Conservation (phyloP, 2,888 invertebrate species). For the Holacanthella duospinosa region DNA sequence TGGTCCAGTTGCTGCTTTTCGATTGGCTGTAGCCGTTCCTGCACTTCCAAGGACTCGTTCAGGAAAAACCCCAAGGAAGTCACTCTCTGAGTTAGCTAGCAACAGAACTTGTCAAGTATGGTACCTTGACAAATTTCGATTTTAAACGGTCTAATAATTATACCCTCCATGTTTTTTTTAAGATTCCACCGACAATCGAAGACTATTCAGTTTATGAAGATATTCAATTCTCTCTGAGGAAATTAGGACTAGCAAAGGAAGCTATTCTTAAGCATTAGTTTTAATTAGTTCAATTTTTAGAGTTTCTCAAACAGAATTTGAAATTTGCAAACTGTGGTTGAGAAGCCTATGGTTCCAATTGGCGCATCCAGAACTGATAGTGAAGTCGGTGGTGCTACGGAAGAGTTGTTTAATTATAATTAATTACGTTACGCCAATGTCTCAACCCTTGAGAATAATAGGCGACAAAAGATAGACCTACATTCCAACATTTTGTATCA, state of each 20-base stretch:
- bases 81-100: conserved; percentile 72
- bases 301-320: neutral
- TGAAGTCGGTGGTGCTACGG: too few species aligned
- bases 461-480: too few species aligned
- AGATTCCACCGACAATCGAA: conserved; percentile 75
- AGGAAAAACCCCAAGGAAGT: conserved; percentile 69
- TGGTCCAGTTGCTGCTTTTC: conserved; percentile 82
- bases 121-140: neutral
- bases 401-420: too few species aligned
- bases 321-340: neutral
- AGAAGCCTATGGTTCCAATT: neutral
- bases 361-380: too few species aligned
- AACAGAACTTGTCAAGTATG: conserved; percentile 63
- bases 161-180: conserved; percentile 39
- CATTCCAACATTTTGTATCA: too few species aligned
- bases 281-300: neutral
- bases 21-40: conserved; percentile 63
- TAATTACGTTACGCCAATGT: too few species aligned
- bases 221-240: conserved; percentile 63
- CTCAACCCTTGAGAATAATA: too few species aligned
- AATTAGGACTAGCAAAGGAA: conserved; percentile 19
- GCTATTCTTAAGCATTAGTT: neutral
- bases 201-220: conserved; percentile 70
- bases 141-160: too few species aligned
- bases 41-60: conserved; percentile 80